A percentile compares a stretch with the other conserved stretches of the same genome.
phyloP scores from a whole-genome alignment of 2,888 invertebrate genomes.

The Andrena flavipes region DNA sequence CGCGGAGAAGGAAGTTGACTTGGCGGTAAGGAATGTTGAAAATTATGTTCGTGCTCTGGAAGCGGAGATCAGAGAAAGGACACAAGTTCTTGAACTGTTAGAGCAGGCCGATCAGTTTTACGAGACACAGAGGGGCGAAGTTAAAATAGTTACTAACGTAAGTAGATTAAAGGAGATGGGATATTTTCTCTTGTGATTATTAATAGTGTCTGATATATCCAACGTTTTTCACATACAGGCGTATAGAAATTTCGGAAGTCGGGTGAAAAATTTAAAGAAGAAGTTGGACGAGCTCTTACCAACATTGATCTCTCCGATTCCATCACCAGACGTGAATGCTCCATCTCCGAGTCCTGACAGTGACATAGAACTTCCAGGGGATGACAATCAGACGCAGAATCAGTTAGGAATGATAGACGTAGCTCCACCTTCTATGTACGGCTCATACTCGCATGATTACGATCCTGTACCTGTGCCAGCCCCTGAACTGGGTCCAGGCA shows the following conservation, averaged over 20 bases:
- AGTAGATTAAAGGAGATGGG: constrained; percentile 83
- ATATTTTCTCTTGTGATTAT: not conserved
- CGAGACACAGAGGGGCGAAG: constrained; percentile 96
- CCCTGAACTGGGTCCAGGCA: constrained; percentile 75
- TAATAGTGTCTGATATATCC: not conserved
- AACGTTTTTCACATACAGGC: constrained; percentile 88
- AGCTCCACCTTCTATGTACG: constrained; percentile 82
- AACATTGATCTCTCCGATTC: constrained; percentile 88
- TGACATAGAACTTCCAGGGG: constrained; percentile 91
- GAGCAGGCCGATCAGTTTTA: constrained; percentile 94
- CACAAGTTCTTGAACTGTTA: constrained; percentile 91
- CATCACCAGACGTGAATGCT: constrained; percentile 87
- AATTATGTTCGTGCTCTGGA: constrained; percentile 92
- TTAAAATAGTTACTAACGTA: constrained; percentile 97
- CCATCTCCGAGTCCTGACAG: constrained; percentile 94
- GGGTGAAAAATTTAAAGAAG: constrained; percentile 94
- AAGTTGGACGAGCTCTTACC: constrained; percentile 93
- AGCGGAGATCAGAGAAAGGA: constrained; percentile 93
- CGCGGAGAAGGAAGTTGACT: constrained; percentile 94
- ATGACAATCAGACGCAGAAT: constrained; percentile 79
- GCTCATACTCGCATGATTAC: constrained; percentile 82
- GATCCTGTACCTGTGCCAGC: constrained; percentile 80
- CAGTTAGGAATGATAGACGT: constrained; percentile 79
- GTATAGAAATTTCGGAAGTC: constrained; percentile 96
- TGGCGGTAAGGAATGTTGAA: constrained; percentile 92